Evolutionary conservation across 2,888 invertebrate genomes (phyloP).

Genomic region (Eristalis tenax): DNA sequence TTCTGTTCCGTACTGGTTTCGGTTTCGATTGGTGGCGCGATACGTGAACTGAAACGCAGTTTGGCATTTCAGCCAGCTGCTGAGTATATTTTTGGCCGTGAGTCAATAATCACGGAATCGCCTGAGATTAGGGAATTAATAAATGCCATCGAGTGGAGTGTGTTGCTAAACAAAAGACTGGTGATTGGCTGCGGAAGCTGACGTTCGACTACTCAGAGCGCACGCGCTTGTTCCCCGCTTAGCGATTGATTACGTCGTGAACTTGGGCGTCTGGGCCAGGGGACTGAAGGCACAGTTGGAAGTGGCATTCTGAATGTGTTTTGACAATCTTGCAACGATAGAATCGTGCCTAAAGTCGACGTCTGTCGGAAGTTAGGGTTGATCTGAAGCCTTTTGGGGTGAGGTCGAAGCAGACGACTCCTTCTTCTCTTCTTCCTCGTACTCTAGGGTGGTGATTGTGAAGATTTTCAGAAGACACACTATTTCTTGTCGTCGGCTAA

Average conservation of each 20-base stretch:
- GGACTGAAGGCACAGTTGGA: not conserved
- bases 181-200: not conserved
- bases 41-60: not conserved
- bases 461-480: no score
- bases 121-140: not conserved
- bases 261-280: no score
- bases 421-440: no score
- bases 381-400: no score
- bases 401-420: no score
- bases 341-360: no score
- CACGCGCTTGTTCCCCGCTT: not conserved
- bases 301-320: not conserved
- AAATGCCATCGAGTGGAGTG: not conserved
- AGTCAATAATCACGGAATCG: not conserved
- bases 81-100: not conserved
- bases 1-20: not conserved
- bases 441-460: no score
- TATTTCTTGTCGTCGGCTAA: no score
- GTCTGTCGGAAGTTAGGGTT: no score
- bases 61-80: not conserved
- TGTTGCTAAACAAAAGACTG: not conserved
- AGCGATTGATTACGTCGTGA: not conserved
- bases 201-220: not conserved
- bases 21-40: not conserved
- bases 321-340: no score